Conservation (phyloP, 2,113 vertebrate species). For the Telmatochromis brichardi region DNA sequence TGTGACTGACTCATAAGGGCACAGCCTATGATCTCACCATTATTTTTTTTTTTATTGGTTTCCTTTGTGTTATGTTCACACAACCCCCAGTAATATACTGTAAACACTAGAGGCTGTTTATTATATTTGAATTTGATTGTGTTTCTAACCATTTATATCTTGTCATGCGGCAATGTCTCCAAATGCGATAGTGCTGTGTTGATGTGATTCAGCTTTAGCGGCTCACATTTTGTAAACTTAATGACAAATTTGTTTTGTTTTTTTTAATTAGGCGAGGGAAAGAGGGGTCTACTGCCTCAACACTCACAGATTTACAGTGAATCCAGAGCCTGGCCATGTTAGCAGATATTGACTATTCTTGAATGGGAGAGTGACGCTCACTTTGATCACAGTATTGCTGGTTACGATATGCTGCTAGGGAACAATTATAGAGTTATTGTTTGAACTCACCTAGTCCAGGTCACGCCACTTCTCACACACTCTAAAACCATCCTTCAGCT, state of each 20-base stretch:
- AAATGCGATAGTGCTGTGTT: not conserved
- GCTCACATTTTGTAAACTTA: not conserved
- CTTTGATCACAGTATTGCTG: not conserved
- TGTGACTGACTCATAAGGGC: conserved; percentile 2
- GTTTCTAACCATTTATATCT: not conserved
- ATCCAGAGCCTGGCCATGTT: not conserved
- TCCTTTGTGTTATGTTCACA: not conserved
- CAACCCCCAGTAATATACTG: not conserved
- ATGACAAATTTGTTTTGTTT: accelerated
- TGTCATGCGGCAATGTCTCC: not conserved
- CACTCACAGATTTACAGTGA: not conserved
- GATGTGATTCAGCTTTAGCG: not conserved
- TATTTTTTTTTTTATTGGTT: not conserved
- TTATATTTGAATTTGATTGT: not conserved
- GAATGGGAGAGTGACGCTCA: not conserved
- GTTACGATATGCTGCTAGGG: not conserved
- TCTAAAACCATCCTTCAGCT: not conserved
- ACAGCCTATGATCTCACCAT: not conserved
- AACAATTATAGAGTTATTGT: not conserved
- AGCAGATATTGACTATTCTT: not conserved
- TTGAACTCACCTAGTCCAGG: not conserved
- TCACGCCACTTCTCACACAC: not conserved
- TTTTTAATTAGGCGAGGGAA: not conserved
- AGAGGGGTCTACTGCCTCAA: not conserved
- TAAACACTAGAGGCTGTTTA: not conserved